phyloP scores from a whole-genome alignment of 2,888 invertebrate genomes.

The Dasysyrphus albostriatus region DNA sequence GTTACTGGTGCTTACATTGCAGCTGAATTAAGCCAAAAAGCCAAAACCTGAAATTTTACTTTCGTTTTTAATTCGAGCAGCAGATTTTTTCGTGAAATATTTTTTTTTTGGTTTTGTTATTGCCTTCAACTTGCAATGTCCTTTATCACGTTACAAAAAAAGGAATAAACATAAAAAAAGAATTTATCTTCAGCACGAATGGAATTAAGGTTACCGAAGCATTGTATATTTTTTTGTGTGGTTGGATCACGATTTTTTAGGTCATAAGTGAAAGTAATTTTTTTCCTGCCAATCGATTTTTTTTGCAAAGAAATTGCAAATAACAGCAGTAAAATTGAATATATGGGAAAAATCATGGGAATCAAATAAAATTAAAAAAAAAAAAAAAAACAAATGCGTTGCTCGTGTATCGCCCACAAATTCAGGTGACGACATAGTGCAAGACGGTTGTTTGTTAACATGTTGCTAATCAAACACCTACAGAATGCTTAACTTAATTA shows the following conservation, averaged over 20 bases:
- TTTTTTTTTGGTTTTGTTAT: neutral
- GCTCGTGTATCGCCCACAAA: conserved; percentile 54
- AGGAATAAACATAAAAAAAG: neutral
- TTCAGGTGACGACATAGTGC: conserved; percentile 42
- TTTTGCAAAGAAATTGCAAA: conserved; percentile 4
- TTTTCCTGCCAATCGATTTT: neutral
- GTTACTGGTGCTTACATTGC: neutral
- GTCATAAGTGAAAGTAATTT: conserved; percentile 72
- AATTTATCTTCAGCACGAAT: conserved; percentile 20
- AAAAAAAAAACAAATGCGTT: neutral
- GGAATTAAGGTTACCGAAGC: conserved; percentile 61
- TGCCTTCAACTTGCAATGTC: conserved; percentile 64
- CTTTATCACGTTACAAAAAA: conserved; percentile 40
- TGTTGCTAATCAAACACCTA: conserved; percentile 67
- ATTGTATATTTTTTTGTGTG: conserved; percentile 18
- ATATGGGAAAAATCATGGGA: neutral
- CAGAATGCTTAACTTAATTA: conserved; percentile 55
- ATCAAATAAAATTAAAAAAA: neutral
- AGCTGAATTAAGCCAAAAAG: conserved; percentile 40
- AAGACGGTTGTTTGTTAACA: conserved; percentile 15
- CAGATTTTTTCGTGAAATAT: conserved; percentile 14
- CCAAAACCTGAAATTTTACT: conserved; percentile 68
- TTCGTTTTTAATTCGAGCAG: conserved; percentile 68
- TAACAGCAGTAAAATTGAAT: conserved; percentile 4
- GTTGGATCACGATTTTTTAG: conserved; percentile 53